These are phyloP conservation scores for Tiphia femorata DNA, from an alignment of 2,888 invertebrate genomes.

Conservation along the genomic window DNA sequence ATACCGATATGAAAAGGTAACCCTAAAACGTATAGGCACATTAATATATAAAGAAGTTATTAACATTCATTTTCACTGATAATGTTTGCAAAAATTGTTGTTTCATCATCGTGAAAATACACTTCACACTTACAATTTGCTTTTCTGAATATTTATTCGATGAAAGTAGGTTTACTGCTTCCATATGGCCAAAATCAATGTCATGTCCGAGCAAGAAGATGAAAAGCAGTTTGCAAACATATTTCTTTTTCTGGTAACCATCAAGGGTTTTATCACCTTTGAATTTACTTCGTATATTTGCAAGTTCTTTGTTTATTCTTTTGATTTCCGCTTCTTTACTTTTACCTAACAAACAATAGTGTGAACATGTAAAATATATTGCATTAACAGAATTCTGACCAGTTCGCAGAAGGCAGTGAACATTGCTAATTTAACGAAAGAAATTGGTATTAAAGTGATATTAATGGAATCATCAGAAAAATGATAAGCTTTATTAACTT, in stretches of 20 bases:
- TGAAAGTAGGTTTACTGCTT: constrained; percentile 98
- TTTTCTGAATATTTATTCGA: constrained; percentile 99
- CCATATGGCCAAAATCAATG: constrained; percentile 99
- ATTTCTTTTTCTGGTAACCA: constrained; percentile 99
- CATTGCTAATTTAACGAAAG: too few relatives aligned
- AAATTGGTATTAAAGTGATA: too few relatives aligned
- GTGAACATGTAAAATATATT: neutral
- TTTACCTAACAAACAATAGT: constrained; percentile 77
- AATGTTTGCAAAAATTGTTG: too few relatives aligned
- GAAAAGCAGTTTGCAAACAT: constrained; percentile 99
- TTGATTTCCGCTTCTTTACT: constrained; percentile 99
- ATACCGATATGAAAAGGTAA: constrained; percentile 98
- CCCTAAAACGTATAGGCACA: constrained; percentile 77
- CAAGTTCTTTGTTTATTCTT: constrained; percentile 99
- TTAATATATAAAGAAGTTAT: neutral
- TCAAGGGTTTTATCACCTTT: constrained; percentile 99
- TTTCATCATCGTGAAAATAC: neutral
- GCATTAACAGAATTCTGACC: constrained; percentile 5
- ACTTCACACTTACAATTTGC: constrained; percentile 85
- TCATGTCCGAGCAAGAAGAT: constrained; percentile 99
- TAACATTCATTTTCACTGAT: too few relatives aligned
- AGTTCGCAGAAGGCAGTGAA: too few relatives aligned
- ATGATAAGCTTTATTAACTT: neutral
- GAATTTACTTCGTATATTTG: constrained; percentile 99
- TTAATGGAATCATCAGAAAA: too few relatives aligned